Percentiles rank a stretch among this genome's conserved stretches.
Conservation (phyloP, 1,140 invertebrate species). For the Pinna nobilis region DNA sequence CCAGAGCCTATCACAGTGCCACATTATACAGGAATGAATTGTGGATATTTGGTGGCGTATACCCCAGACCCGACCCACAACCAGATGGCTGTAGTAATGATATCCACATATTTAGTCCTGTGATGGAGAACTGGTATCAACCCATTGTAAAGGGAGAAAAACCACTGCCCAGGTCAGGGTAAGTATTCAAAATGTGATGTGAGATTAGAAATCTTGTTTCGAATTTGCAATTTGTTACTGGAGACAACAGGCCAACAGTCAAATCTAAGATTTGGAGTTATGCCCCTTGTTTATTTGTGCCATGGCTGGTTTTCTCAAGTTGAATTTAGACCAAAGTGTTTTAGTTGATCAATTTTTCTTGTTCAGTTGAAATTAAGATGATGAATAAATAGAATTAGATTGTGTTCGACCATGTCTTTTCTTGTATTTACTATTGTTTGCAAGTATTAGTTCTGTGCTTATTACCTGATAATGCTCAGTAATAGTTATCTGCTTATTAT, state of each 20-base stretch:
- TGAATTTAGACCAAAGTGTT: too few species aligned
- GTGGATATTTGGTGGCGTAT: conserved; percentile 74
- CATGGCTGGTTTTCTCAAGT: too few species aligned
- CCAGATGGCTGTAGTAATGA: conserved; percentile 73
- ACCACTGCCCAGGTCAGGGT: conserved; percentile 70
- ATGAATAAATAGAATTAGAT: too few species aligned
- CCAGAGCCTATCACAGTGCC: conserved; percentile 70
- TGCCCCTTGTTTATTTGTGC: too few species aligned
- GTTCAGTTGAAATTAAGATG: too few species aligned
- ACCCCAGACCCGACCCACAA: conserved; percentile 68
- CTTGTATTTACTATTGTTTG: too few species aligned
- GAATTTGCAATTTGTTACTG: too few species aligned
- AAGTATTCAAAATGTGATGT: conserved; percentile 30
- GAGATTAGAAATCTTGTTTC: background rate
- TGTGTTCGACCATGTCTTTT: too few species aligned
- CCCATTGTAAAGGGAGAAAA: conserved; percentile 71
- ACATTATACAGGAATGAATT: conserved; percentile 71
- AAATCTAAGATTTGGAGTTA: too few species aligned
- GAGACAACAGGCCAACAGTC: too few species aligned
- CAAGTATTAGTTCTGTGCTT: background rate
- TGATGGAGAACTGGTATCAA: conserved; percentile 71
- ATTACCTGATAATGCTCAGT: background rate
- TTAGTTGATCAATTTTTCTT: too few species aligned
- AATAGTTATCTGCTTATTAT: background rate
- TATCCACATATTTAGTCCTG: conserved; percentile 71